Evolutionary conservation across 2,888 invertebrate genomes (phyloP), one percentile per base, ranked within the genome.

Genomic region (Brachycybe producta): DNA sequence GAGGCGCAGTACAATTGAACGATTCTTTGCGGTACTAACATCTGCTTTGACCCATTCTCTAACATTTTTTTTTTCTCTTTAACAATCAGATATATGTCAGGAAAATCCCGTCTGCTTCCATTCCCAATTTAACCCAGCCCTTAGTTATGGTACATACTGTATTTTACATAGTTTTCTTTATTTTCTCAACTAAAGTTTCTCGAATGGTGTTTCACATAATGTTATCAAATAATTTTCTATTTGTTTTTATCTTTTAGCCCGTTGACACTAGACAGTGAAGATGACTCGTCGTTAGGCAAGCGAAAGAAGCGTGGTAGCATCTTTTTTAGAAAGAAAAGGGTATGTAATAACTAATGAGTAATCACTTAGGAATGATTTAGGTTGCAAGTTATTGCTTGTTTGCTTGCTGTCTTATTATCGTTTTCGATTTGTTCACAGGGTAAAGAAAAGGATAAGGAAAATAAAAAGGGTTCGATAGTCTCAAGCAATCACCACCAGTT

Each of bases 261-360:
- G n/a, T 23, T 45, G 45, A 45, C 45, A 13, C 30, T 45, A n/a
- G 45, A 45, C 24, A 35, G 34, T 34, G 45, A 26, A n/a, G 34
- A 60, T 52, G 73, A 78, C 59, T 81, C 80, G 61, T 80, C 83
- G 64, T 79, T 84, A 19, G 85, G 85, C 62, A 88, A 90, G 65
- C 73, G 87, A 61, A 75, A 86, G 59, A 90, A 90, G 71, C 73
- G 88, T 45, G 87, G 87, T 49, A 88, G 88, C 58, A 70, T 90
- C 53, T 90, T 90, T 75, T 90, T 88, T 66, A 79, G 88, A 57
- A 90, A 88, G 70, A 88, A 87, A 69, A 86, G 87, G 76, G 88
- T 76, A 64, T 57, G 53, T 57, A 17, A 35, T 15, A 35, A 23
- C 24, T 3, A 3, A 7, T 19, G 11, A 23, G 24, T 21, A 8